Evolutionary conservation across 2,797 vertebrate genomes (phyloP).

Genomic region (Eleutherodactylus coqui): DNA sequence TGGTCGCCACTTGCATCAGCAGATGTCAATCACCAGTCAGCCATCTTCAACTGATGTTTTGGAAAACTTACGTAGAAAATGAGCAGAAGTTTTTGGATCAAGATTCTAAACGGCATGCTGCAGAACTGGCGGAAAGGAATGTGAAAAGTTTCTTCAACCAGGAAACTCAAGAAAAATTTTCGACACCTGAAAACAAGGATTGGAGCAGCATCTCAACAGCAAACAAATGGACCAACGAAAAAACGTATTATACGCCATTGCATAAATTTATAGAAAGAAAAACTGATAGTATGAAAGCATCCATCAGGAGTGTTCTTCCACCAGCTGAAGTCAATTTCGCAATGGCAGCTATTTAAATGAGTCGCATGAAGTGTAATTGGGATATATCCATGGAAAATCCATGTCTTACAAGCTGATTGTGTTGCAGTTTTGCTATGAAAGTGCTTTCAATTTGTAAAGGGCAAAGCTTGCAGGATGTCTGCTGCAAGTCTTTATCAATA

Average conservation of each 20-base stretch:
- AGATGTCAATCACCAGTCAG: slow-evolving; percentile 76
- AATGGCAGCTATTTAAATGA: neutral
- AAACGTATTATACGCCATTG: neutral
- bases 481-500: too few relatives aligned
- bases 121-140: slow-evolving; percentile 77
- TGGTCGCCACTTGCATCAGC: slow-evolving; percentile 66
- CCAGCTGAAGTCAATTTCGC: slow-evolving; percentile 11
- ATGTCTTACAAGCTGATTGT: too few relatives aligned
- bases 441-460: too few relatives aligned
- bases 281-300: neutral
- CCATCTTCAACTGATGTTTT: slow-evolving; percentile 71
- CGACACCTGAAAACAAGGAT: slow-evolving; percentile 70
- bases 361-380: too few relatives aligned
- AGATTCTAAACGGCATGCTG: slow-evolving; percentile 73
- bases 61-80: slow-evolving; percentile 70
- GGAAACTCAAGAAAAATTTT: neutral
- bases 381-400: too few relatives aligned
- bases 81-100: slow-evolving; percentile 65
- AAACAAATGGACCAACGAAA: neutral
- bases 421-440: too few relatives aligned
- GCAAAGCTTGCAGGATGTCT: too few relatives aligned
- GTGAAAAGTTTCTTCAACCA: slow-evolving; percentile 75
- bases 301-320: neutral
- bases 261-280: slow-evolving; percentile 9
- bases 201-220: slow-evolving; percentile 77